These are phyloP conservation scores for Toxostoma redivivum DNA, from an alignment of 2,113 vertebrate genomes.

Conservation along the genomic window DNA sequence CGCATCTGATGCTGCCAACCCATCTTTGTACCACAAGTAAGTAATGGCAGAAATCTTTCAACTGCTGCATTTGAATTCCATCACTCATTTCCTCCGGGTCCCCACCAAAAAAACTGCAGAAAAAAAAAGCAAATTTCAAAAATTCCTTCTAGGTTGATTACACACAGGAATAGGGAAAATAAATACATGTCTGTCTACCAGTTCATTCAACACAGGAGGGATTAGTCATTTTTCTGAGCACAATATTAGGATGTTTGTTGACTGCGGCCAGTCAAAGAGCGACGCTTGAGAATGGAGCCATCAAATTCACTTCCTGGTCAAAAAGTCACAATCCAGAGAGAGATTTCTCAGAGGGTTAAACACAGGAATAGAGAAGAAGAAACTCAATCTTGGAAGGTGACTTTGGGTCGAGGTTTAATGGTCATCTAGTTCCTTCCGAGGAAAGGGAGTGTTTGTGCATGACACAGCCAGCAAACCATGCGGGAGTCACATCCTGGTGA, in stretches of 20 bases:
- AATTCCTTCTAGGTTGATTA: slow-evolving; percentile 60
- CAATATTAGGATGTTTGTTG: slow-evolving; percentile 60
- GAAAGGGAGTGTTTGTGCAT: slow-evolving; percentile 42
- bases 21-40: background rate
- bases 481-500: slow-evolving; percentile 35
- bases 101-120: background rate
- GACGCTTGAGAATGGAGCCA: background rate
- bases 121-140: background rate
- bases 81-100: background rate
- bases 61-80: background rate
- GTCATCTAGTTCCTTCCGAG: background rate
- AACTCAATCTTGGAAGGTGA: background rate
- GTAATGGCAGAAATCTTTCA: background rate
- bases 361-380: background rate
- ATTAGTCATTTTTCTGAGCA: slow-evolving; percentile 69
- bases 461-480: slow-evolving; percentile 40
- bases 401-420: background rate
- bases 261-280: background rate
- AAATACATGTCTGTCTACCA: slow-evolving; percentile 62
- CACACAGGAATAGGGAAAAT: slow-evolving; percentile 46
- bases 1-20: background rate
- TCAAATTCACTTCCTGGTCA: background rate
- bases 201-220: slow-evolving; percentile 71
- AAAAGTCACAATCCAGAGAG: background rate
- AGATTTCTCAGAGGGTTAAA: background rate